phyloP scores from a whole-genome alignment of 2,797 vertebrate species.

The Hydrophis major region DNA sequence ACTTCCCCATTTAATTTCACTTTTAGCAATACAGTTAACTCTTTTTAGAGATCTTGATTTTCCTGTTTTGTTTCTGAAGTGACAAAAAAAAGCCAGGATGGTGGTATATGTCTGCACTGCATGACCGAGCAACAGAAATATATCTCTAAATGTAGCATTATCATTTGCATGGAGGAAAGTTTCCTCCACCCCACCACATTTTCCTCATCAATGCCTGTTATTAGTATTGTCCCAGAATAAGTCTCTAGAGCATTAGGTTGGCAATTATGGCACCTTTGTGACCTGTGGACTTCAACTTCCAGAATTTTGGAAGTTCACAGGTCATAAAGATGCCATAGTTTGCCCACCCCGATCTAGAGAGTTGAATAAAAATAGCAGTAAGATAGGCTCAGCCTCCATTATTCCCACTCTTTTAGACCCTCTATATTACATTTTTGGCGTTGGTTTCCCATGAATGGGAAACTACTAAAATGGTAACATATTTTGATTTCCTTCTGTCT shows the following conservation, averaged over 20 bases:
- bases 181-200: not conserved
- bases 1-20: not conserved
- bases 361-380: not conserved
- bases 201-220: not conserved
- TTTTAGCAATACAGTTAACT: not conserved
- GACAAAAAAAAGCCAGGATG: not conserved
- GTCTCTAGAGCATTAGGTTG: not conserved
- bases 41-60: not conserved
- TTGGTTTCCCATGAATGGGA: not conserved
- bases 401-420: no score
- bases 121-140: not conserved
- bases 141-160: not conserved
- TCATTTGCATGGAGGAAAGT: not conserved
- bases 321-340: not conserved
- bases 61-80: not conserved
- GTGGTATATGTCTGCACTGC: not conserved
- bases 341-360: not conserved
- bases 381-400: not conserved
- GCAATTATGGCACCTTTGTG: not conserved
- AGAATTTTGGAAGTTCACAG: not conserved
- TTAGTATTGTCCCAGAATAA: not conserved
- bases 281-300: not conserved
- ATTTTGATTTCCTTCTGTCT: not conserved
- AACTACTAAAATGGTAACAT: not conserved
- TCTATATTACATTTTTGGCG: not conserved